phyloP scores from a whole-genome alignment of 1,140 invertebrate genomes.

The Drosophila grimshawi region DNA sequence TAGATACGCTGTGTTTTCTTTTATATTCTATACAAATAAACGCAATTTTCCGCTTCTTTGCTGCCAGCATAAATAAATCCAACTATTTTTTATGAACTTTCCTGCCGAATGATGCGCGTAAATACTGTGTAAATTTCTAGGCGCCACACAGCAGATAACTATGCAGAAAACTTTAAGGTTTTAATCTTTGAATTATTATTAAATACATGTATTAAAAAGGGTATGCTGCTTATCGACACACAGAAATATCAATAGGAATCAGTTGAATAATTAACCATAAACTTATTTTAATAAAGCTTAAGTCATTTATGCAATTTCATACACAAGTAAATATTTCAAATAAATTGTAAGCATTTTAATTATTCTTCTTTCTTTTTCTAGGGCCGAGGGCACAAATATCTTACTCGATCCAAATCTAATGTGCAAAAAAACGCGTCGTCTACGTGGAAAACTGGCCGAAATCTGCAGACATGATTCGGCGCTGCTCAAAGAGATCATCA shows the following conservation, averaged over 20 bases:
- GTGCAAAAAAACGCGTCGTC: conserved; percentile 91
- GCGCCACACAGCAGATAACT: conserved; percentile 12
- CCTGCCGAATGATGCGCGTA: conserved; percentile 11
- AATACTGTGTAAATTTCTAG: neutral
- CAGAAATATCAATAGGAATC: too few relatives aligned
- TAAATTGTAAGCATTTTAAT: neutral
- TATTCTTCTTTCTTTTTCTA: conserved; percentile 74
- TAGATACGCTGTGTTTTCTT: conserved; percentile 35
- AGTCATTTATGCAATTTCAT: too few relatives aligned
- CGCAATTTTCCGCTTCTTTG: conserved; percentile 24
- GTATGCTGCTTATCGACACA: too few relatives aligned
- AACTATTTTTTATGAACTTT: conserved; percentile 49
- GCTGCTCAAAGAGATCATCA: conserved; percentile 90
- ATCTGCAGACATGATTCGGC: conserved; percentile 89
- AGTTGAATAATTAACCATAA: too few relatives aligned
- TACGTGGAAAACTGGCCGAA: conserved; percentile 90
- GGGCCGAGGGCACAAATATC: conserved; percentile 92
- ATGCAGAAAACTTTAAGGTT: neutral
- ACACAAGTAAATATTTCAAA: too few relatives aligned
- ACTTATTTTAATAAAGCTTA: neutral
- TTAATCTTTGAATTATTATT: neutral
- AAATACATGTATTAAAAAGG: neutral
- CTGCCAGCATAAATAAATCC: conserved; percentile 44
- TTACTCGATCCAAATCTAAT: conserved; percentile 94
- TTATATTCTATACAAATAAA: conserved; percentile 54